Evolutionary conservation across 2,888 invertebrate genomes (phyloP).

Genomic region (Andrena hattorfiana): DNA sequence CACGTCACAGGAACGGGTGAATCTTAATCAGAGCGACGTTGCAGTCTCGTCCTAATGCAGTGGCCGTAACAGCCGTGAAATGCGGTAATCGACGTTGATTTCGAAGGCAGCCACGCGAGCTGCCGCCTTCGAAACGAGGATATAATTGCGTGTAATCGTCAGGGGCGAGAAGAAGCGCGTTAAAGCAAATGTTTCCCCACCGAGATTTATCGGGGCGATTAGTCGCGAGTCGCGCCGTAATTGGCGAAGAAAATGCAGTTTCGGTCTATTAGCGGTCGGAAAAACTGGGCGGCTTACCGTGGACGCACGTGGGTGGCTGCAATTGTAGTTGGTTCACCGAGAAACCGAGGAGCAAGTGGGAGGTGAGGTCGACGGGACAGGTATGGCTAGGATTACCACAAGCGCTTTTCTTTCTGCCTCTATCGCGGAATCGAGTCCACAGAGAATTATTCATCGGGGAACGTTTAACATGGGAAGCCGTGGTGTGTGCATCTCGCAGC

Average conservation of each 20-base stretch:
- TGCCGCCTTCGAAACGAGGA: constrained; percentile 1
- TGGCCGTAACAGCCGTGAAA: constrained; percentile 17
- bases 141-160: constrained; percentile 19
- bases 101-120: constrained; percentile 10
- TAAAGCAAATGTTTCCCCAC: constrained; percentile 32
- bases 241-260: constrained; percentile 48
- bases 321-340: constrained; percentile 1
- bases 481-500: not conserved
- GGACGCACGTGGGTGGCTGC: constrained; percentile 53
- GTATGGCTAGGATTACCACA: constrained; percentile 3
- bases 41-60: constrained; percentile 9
- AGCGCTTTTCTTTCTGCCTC: not conserved
- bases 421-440: constrained; percentile 18
- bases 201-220: constrained; percentile 49
- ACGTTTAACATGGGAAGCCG: not conserved
- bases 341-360: constrained; percentile 26
- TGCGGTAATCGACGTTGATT: constrained; percentile 32
- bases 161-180: not conserved
- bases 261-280: constrained; percentile 19
- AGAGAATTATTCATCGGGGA: not conserved
- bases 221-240: constrained; percentile 41
- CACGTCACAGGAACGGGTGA: not conserved
- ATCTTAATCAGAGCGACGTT: constrained; percentile 4
- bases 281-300: constrained; percentile 35
- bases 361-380: constrained; percentile 4